Base-by-base conservation (phyloP, 2,113 vertebrate genomes). In the Corythaixoides concolor region DNA sequence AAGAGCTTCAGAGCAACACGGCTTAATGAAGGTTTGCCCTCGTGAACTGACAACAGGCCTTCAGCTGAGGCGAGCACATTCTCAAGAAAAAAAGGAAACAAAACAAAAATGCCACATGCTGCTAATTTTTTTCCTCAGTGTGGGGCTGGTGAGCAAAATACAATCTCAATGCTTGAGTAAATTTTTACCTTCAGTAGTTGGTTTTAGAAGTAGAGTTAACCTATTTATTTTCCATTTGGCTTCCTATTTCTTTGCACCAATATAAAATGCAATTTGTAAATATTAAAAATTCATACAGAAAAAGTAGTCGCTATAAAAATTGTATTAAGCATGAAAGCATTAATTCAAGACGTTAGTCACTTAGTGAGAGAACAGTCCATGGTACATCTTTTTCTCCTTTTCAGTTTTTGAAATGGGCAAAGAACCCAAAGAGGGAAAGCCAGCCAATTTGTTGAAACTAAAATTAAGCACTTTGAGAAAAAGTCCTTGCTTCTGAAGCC, bases 231-330 rank as follows among this genome's bases (percentile, higher is more conserved):
- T 47, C 64, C 8, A 22, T 75, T 89, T 75, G 47, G 21, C 45
- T 91, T 88, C 88, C 35, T 47, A 47, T 62, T 87, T 66, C 43
- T 41, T 70, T 56, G 52, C 50, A 87, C 72, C 32, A 30, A 41
- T 50, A 52, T 33, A 66, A 92, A 87, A 84, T 26, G 22, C 45
- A 45, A 92, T 92, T 75, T 70, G 62, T 75, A 87, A 94, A 69
- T 50, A 89, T 92, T 75, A 95, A 95, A 83, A 89, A 92, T 87
- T 90, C 77, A 94, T 89, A 56, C 24, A 66, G 39, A 83, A 94
- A 83, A 62, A 56, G 43, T 66, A 79, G 83, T 84, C 2, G 1
- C 17, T 75, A 79, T 92, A 89, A 92, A 94, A 92, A 75, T 21
- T 70, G 52, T 72, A 84, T 90, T 87, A 84, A 67, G 67, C 33